phyloP scores from a whole-genome alignment of 2,797 vertebrate species.

The Nyctibius grandis region DNA sequence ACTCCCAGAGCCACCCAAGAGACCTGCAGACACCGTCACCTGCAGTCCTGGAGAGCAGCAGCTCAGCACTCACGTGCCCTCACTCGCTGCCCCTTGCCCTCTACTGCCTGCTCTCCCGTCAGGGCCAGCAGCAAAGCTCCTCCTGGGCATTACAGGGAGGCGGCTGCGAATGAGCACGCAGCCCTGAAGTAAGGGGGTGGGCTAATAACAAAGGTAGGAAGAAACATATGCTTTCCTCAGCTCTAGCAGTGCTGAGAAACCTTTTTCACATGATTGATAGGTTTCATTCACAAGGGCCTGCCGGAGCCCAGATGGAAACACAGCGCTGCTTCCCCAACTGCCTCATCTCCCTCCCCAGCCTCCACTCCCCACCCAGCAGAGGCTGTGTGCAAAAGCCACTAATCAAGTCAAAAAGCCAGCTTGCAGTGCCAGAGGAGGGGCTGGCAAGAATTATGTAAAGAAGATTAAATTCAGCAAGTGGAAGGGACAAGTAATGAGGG shows the following conservation, averaged over 20 bases:
- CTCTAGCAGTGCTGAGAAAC: not conserved
- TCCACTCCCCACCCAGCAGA: not conserved
- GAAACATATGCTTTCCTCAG: not conserved
- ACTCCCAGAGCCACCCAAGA: not conserved
- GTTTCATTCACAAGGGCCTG: not conserved
- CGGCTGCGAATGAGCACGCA: not conserved
- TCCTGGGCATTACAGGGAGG: not conserved
- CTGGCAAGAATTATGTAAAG: not conserved
- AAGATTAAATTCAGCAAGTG: not conserved
- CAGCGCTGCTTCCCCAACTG: not conserved
- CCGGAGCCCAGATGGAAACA: not conserved
- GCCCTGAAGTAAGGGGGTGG: not conserved
- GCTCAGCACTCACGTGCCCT: not conserved
- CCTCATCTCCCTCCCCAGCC: not conserved
- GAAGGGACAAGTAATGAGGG: not conserved
- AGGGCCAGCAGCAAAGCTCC: not conserved
- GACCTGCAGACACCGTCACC: not conserved
- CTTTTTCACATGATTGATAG: not conserved
- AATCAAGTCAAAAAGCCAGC: not conserved
- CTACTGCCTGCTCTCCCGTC: not conserved
- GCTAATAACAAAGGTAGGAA: not conserved
- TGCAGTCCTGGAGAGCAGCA: not conserved
- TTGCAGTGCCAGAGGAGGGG: not conserved
- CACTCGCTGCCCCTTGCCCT: not conserved
- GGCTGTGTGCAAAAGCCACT: not conserved